phyloP scores from a whole-genome alignment of 1,140 invertebrate species.

The Stegodyphus mimosarum region DNA sequence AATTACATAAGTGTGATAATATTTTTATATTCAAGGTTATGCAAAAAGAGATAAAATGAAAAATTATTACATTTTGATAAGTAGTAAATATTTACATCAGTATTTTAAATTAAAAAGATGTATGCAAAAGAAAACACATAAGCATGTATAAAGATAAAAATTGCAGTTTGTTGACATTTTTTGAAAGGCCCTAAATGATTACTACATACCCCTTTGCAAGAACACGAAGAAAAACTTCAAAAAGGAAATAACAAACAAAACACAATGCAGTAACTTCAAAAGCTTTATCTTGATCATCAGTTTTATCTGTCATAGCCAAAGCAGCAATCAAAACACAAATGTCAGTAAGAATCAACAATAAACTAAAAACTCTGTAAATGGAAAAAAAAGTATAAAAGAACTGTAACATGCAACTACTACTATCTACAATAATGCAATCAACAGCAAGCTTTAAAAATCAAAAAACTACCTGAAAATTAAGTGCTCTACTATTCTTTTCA shows the following conservation, averaged over 20 bases:
- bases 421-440: background rate
- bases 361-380: constrained; percentile 57
- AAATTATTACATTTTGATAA: too few relatives aligned
- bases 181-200: too few relatives aligned
- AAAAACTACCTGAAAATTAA: constrained; percentile 47
- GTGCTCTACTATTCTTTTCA: constrained; percentile 47
- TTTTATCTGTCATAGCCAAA: constrained; percentile 65
- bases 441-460: background rate
- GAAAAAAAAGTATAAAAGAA: background rate
- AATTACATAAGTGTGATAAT: too few relatives aligned
- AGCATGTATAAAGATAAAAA: too few relatives aligned
- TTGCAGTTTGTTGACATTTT: too few relatives aligned
- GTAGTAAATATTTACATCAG: too few relatives aligned
- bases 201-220: constrained; percentile 67
- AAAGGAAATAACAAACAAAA: constrained; percentile 68
- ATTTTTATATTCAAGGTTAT: too few relatives aligned
- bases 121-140: too few relatives aligned
- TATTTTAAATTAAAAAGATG: too few relatives aligned
- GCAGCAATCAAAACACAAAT: constrained; percentile 68
- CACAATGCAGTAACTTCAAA: constrained; percentile 65
- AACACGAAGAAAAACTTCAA: constrained; percentile 68
- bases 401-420: background rate
- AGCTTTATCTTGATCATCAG: constrained; percentile 42
- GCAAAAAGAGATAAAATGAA: too few relatives aligned
- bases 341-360: constrained; percentile 68